Conservation (phyloP, 2,113 vertebrate genomes). For the Tragelaphus strepsiceros region DNA sequence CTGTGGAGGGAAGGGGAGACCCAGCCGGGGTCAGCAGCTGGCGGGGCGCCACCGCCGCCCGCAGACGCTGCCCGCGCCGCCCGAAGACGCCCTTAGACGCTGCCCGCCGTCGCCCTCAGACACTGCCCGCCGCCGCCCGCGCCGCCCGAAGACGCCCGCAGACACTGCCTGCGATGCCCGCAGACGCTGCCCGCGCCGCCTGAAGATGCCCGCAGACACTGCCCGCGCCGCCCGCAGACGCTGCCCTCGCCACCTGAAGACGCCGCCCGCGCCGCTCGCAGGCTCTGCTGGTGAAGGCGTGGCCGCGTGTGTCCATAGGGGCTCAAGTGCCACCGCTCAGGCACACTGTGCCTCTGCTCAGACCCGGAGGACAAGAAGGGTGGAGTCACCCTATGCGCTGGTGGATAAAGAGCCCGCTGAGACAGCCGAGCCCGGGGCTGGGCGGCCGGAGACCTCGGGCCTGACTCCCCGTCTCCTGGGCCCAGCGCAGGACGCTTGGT, state of each 20-base stretch:
- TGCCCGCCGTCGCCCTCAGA: too few species aligned
- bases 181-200: too few species aligned
- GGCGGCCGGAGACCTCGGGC: not conserved
- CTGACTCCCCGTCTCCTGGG: not conserved
- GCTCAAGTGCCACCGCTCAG: not conserved
- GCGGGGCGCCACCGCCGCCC: not conserved
- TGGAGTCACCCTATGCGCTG: not conserved
- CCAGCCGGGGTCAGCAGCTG: not conserved
- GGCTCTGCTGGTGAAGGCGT: accelerated
- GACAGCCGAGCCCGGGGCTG: not conserved
- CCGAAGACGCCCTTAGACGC: too few species aligned
- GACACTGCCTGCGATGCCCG: too few species aligned
- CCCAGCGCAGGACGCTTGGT: not conserved
- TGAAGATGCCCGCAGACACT: accelerated
- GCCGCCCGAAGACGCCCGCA: too few species aligned
- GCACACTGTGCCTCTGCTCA: not conserved
- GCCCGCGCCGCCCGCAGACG: not conserved
- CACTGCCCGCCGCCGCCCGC: too few species aligned
- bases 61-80: too few species aligned
- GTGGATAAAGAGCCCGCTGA: not conserved
- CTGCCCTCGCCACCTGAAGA: too few species aligned
- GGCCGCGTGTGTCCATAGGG: not conserved
- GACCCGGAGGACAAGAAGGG: not conserved
- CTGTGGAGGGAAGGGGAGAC: not conserved
- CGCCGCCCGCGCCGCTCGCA: accelerated